Percentiles rank a stretch among this genome's conserved stretches.
Conservation (phyloP, 1,140 invertebrate species). For the Drosophila hydei region DNA sequence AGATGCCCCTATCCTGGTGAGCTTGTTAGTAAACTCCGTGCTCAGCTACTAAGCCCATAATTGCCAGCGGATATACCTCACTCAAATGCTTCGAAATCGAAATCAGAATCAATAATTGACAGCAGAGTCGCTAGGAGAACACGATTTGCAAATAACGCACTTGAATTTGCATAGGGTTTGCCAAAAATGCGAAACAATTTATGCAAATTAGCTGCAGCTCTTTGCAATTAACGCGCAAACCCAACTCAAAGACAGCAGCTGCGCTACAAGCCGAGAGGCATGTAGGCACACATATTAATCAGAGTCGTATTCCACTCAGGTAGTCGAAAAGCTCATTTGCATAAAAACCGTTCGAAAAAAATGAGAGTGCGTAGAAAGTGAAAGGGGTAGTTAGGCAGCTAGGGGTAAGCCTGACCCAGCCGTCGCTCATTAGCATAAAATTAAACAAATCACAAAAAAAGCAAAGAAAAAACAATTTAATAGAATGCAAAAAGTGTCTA, state of each 20-base stretch:
- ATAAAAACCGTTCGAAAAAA: constrained; percentile 66
- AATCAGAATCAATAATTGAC: constrained; percentile 67
- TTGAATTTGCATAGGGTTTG: constrained; percentile 80
- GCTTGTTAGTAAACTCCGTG: constrained; percentile 12
- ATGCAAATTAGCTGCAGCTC: constrained; percentile 66
- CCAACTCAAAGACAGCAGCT: constrained; percentile 41
- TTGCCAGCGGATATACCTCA: constrained; percentile 49
- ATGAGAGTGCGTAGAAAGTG: constrained; percentile 55
- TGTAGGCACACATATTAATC: constrained; percentile 1
- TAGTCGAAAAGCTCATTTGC: constrained; percentile 76
- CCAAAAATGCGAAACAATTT: constrained; percentile 59
- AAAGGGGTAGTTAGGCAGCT: constrained; percentile 57
- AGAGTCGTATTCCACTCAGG: constrained; percentile 48
- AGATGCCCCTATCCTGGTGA: not conserved
- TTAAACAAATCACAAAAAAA: constrained; percentile 32
- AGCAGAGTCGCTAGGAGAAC: constrained; percentile 69
- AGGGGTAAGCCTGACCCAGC: constrained; percentile 34
- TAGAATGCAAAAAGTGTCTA: constrained; percentile 22
- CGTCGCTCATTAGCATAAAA: constrained; percentile 75
- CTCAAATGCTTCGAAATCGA: constrained; percentile 62
- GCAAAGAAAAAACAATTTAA: constrained; percentile 9
- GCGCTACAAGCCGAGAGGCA: constrained; percentile 14
- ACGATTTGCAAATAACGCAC: constrained; percentile 83
- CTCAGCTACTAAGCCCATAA: constrained; percentile 59
- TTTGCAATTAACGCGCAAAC: constrained; percentile 69